Base-by-base conservation (phyloP, 2,888 invertebrate species). In the Patella depressa region DNA sequence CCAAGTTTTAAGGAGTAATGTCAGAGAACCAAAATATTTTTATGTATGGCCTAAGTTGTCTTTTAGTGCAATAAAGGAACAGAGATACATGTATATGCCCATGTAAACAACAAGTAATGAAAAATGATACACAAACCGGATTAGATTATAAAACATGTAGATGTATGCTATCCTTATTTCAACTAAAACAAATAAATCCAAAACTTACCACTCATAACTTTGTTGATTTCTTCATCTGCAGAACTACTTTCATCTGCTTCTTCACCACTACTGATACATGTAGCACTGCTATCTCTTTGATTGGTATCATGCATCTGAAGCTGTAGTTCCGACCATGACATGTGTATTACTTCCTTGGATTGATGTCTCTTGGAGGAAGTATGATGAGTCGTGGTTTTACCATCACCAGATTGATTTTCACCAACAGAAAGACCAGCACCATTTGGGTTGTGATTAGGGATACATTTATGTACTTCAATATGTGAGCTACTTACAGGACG, bases 271-370 rank as follows among this genome's bases (percentile, higher is more conserved):
- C 9, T n/a, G 17, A 34, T 72, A 53, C 73, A 15, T 53, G 72
- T 71, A 15, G 72, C 71, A 53, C 73, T 77, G 17, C 71, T 71
- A 15, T 76, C 55, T 72, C 55, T 55, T 19, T 29, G 34, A 53
- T 74, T 70, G n/a, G 24, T 74, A 14, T 79, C 77, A 54, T 73
- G 74, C 24, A 3, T 77, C 59, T 54, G 79, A 78, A 29, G 77
- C 75, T 24, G 70, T 73, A 57, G 72, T 78, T 53, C 77, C 76
- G 24, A 45, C 55, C 29, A 53, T 69, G 59, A 77, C 78, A 71
- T 69, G 14, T 65, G 65, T 24, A 65, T 65, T 24, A 24, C 24
- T 65, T 65, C 65, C 19, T 24, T 19, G 12, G 3, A 12, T 65
- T 65, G 65, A 65, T 24, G 24, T 12, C 24, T 45, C 45, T 45